Conservation (phyloP, 2,113 vertebrate species). For the Chloroceryle aenea region DNA sequence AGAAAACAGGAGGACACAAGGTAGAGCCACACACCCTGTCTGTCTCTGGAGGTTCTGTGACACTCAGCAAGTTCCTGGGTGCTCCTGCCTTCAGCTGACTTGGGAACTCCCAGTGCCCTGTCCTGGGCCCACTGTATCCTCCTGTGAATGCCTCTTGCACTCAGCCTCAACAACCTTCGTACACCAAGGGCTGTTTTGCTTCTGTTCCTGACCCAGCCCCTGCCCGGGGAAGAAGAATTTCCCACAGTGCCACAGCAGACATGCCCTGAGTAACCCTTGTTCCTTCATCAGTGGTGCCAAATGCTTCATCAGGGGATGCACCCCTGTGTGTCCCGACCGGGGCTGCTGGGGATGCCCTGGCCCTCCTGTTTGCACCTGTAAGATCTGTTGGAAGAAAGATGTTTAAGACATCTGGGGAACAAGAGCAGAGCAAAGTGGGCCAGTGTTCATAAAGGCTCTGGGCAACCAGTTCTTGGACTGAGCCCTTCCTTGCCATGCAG, state of each 20-base stretch:
- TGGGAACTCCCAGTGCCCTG: not conserved
- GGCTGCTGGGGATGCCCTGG: not conserved
- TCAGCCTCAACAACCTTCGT: not conserved
- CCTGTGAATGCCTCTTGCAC: not conserved
- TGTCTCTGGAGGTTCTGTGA: not conserved
- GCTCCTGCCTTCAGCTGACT: not conserved
- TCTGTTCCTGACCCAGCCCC: not conserved
- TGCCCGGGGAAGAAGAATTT: not conserved
- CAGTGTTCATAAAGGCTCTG: not conserved
- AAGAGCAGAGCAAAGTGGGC: not conserved
- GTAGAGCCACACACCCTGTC: rapidly evolving
- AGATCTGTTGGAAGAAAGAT: not conserved
- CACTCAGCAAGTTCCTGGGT: not conserved
- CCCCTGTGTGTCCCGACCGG: not conserved
- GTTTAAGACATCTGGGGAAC: not conserved
- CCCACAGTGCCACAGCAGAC: not conserved
- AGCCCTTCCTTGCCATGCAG: not conserved
- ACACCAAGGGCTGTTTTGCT: not conserved
- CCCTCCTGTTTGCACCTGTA: not conserved
- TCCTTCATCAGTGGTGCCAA: not conserved
- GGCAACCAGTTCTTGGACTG: not conserved
- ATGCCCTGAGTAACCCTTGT: not conserved
- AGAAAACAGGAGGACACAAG: not conserved
- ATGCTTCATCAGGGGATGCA: not conserved
- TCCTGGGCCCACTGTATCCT: rapidly evolving